Evolutionary conservation across 2,113 vertebrate species (phyloP).

Genomic region (Petromus typicus): DNA sequence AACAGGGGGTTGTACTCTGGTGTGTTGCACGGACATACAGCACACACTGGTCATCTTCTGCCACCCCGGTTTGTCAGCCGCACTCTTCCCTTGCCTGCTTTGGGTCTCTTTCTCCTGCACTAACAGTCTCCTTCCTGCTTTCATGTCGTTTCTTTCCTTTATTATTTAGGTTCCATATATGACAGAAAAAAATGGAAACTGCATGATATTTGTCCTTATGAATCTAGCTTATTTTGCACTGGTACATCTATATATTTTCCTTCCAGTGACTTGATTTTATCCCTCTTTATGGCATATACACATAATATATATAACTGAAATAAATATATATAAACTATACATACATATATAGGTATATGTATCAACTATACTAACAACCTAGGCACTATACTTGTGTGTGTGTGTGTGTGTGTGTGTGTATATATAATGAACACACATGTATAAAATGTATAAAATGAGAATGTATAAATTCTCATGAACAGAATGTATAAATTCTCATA

Average conservation of each 20-base stretch:
- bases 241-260: not conserved
- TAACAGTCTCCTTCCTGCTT: not conserved
- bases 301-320: too few species aligned
- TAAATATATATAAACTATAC: not conserved
- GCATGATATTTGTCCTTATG: not conserved
- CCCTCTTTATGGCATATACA: not conserved
- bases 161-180: not conserved
- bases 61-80: rapidly evolving
- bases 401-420: too few species aligned
- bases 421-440: too few species aligned
- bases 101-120: not conserved
- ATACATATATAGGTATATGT: not conserved
- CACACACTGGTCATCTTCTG: not conserved
- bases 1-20: not conserved
- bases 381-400: not conserved
- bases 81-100: not conserved
- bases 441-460: too few species aligned
- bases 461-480: too few species aligned
- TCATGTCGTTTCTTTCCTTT: not conserved
- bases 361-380: not conserved
- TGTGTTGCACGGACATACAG: too few species aligned
- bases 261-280: not conserved
- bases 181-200: not conserved
- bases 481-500: too few species aligned
- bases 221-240: not conserved